Conservation (phyloP, 2,888 invertebrate species). For the Drosophila kuntzei region DNA sequence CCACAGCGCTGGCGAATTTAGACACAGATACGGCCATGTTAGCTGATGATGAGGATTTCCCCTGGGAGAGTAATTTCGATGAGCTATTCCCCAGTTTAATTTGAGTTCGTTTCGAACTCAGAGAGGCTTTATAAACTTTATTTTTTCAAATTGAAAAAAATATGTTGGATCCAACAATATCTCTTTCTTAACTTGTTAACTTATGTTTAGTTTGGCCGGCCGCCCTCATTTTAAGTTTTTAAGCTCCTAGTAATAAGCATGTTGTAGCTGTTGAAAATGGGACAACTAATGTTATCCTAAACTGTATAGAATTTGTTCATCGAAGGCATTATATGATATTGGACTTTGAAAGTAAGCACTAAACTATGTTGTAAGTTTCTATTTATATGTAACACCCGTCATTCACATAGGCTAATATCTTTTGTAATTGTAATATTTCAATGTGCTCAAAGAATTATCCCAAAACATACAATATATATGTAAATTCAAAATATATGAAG, state of each 20-base stretch:
- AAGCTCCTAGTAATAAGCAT: conserved; percentile 26
- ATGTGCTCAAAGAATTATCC: conserved; percentile 64
- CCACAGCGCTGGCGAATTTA: conserved; percentile 60
- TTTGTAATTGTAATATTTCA: conserved; percentile 50
- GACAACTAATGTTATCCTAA: conserved; percentile 6
- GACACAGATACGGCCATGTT: conserved; percentile 48
- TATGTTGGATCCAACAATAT: conserved; percentile 33
- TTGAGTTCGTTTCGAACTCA: conserved; percentile 78
- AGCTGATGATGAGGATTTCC: conserved; percentile 86
- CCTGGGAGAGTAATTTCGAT: conserved; percentile 91
- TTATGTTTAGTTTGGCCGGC: conserved; percentile 59
- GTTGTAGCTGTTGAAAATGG: conserved; percentile 41
- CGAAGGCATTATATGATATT: conserved; percentile 62
- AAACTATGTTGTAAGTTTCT: conserved; percentile 67
- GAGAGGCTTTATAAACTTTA: conserved; percentile 12
- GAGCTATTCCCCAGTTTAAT: conserved; percentile 92
- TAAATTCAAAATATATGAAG: conserved; percentile 46
- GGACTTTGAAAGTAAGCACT: conserved; percentile 30
- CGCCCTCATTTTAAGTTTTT: conserved; percentile 49
- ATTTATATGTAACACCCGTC: conserved; percentile 68
- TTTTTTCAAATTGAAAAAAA: conserved; percentile 67
- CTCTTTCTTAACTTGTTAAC: conserved; percentile 49
- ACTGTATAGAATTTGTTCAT: conserved; percentile 57
- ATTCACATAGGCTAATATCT: conserved; percentile 54
- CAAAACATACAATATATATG: conserved; percentile 31